Evolutionary conservation across 1,140 invertebrate genomes (phyloP).

Genomic region (Leptinotarsa texana): DNA sequence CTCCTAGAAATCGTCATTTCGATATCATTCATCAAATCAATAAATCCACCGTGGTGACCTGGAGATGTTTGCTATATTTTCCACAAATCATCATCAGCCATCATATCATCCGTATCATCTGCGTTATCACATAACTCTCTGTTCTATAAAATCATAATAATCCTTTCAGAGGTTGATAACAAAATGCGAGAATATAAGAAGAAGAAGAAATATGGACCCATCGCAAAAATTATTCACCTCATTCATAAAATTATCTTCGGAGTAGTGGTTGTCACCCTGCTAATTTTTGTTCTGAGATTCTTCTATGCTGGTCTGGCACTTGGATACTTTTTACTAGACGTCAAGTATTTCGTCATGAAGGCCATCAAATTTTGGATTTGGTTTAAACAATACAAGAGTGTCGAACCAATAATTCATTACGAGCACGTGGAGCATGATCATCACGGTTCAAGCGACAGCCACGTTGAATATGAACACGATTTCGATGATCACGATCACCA

Average conservation of each 20-base stretch:
- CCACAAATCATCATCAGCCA: constrained; percentile 10
- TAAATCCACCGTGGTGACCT: not conserved
- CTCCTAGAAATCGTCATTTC: not conserved
- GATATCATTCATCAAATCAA: not conserved
- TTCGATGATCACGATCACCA: not conserved
- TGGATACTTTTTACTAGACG: not conserved
- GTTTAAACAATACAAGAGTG: not conserved
- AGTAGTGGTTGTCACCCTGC: not conserved
- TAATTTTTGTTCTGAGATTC: constrained; percentile 14
- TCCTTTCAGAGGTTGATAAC: constrained; percentile 13
- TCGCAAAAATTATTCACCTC: constrained; percentile 14
- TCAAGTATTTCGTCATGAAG: not conserved
- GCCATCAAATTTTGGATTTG: constrained; percentile 13
- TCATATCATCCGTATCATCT: constrained; percentile 12
- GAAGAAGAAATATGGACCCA: constrained; percentile 9
- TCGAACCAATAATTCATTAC: constrained; percentile 6
- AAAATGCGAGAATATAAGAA: not conserved
- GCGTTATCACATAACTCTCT: not conserved
- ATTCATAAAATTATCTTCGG: constrained; percentile 11
- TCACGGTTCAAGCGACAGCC: not conserved
- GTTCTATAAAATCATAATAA: not conserved
- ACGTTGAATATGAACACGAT: constrained; percentile 2
- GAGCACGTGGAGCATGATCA: constrained; percentile 7
- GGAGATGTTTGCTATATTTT: too few species aligned
- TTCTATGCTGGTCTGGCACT: not conserved